A percentile compares a stretch with the other conserved stretches of the same genome.
These are phyloP conservation scores for Discoglossus pictus DNA, from an alignment of 2,797 vertebrate species.

Conservation along the genomic window DNA sequence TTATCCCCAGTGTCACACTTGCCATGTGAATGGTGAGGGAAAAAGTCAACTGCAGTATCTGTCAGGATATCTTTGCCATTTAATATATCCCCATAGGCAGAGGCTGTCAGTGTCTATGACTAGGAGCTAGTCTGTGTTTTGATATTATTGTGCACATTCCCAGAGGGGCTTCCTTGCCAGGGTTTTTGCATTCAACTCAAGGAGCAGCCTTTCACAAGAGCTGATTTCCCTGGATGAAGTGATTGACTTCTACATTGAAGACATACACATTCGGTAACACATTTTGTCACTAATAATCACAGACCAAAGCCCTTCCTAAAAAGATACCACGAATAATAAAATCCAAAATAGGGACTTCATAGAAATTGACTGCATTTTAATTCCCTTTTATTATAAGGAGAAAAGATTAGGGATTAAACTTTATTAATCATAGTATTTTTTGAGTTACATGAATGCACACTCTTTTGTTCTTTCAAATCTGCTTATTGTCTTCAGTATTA, in stretches of 20 bases:
- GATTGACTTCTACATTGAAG: conserved; percentile 59
- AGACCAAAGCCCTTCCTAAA: conserved; percentile 57
- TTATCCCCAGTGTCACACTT: conserved; percentile 79
- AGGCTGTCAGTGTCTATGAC: conserved; percentile 82
- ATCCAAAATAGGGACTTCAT: conserved; percentile 43
- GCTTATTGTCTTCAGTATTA: conserved; percentile 43
- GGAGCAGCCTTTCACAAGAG: conserved; percentile 53
- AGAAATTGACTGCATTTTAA: conserved; percentile 52
- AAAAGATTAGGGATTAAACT: conserved; percentile 49
- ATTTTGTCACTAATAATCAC: conserved; percentile 63
- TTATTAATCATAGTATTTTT: conserved; percentile 54
- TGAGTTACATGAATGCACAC: conserved; percentile 51
- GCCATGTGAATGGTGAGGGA: conserved; percentile 66
- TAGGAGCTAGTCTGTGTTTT: conserved; percentile 73
- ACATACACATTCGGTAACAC: conserved; percentile 54
- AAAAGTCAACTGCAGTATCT: conserved; percentile 83
- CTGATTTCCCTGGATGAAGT: conserved; percentile 55
- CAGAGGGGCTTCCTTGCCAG: conserved; percentile 69
- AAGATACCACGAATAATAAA: conserved; percentile 58
- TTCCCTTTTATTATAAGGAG: conserved; percentile 4
- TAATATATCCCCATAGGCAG: conserved; percentile 77
- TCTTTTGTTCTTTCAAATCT: conserved; percentile 54
- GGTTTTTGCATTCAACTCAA: conserved; percentile 69
- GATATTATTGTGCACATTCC: conserved; percentile 79
- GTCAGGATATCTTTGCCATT: conserved; percentile 75